Conservation (phyloP, 2,797 vertebrate species). For the Falco peregrinus region DNA sequence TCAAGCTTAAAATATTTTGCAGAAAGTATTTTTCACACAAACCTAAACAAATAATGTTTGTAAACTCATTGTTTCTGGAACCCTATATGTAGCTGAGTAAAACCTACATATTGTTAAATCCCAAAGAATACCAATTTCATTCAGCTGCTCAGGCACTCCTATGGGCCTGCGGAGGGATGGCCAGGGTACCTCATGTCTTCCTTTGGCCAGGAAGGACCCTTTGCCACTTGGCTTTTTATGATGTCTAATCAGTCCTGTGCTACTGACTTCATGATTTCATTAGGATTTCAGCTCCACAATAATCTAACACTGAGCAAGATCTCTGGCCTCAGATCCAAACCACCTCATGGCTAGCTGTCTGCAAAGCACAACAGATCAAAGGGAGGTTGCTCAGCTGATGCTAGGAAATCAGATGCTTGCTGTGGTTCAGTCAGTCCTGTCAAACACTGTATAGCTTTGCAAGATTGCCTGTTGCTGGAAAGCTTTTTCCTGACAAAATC, state of each 20-base stretch:
- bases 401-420: not conserved
- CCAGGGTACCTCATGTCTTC: not conserved
- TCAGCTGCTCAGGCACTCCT: not conserved
- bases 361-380: not conserved
- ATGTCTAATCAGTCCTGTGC: not conserved
- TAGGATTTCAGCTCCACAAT: not conserved
- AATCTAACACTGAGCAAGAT: not conserved
- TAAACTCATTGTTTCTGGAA: not conserved
- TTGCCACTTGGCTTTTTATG: not conserved
- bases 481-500: not conserved
- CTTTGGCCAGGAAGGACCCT: not conserved
- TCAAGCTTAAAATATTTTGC: not conserved
- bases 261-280: not conserved
- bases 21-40: not conserved
- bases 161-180: not conserved
- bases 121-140: not conserved
- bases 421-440: not conserved
- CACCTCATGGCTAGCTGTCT: not conserved
- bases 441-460: not conserved
- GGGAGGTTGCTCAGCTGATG: not conserved
- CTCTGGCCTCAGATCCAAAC: not conserved
- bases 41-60: not conserved
- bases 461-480: not conserved
- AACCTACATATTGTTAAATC: not conserved
- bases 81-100: not conserved